Conservation (phyloP, 2,888 invertebrate species). For the Dyspetes luteomarginatus region DNA sequence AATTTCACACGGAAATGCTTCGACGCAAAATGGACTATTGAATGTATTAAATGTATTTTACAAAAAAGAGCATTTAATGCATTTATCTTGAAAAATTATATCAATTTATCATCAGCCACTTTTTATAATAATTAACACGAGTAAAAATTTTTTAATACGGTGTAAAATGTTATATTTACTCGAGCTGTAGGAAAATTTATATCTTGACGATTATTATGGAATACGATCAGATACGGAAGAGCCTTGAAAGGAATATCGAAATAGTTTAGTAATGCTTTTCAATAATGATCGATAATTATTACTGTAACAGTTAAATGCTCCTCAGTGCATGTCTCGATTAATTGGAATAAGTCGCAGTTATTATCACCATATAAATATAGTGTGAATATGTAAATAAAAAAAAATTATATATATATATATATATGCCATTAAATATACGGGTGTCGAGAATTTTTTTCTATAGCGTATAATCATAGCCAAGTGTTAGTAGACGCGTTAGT, state of each 20-base stretch:
- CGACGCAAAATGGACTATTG: neutral
- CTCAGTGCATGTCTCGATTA: conserved; percentile 33
- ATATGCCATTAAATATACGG: conserved; percentile 35
- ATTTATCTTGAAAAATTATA: conserved; percentile 33
- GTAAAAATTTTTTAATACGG: conserved; percentile 52
- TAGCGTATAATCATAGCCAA: conserved; percentile 29
- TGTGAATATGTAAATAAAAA: neutral
- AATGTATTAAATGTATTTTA: too few species aligned
- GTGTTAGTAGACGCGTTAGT: neutral
- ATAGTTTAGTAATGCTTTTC: conserved; percentile 64
- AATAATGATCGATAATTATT: conserved; percentile 55
- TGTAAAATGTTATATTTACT: conserved; percentile 14
- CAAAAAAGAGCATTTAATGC: conserved; percentile 33
- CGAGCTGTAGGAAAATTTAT: conserved; percentile 51
- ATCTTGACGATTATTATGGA: conserved; percentile 60
- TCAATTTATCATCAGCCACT: conserved; percentile 11
- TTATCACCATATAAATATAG: conserved; percentile 37
- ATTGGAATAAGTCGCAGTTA: conserved; percentile 55
- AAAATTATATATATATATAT: neutral
- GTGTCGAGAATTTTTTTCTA: conserved; percentile 51
- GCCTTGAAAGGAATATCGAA: conserved; percentile 67
- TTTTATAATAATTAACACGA: conserved; percentile 19
- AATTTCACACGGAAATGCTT: conserved; percentile 4
- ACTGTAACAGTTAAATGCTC: conserved; percentile 41
- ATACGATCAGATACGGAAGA: conserved; percentile 67